Percentiles rank a stretch among this genome's conserved stretches.
Evolutionary conservation across 2,113 vertebrate species (phyloP).

Genomic region (Triplophysa siluroides): DNA sequence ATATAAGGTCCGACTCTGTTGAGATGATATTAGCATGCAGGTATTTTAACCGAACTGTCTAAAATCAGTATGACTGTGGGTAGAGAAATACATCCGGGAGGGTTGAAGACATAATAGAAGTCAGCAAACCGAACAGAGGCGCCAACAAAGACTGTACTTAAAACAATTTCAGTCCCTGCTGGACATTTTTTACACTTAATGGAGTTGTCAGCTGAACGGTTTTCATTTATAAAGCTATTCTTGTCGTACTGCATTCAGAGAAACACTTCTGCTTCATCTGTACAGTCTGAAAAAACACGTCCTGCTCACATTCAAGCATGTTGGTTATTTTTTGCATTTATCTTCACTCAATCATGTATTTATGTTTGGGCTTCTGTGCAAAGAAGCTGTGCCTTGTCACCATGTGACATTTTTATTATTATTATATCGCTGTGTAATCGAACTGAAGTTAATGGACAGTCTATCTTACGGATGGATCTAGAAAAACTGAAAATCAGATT

Average conservation of each 20-base stretch:
- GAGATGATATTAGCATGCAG: slow-evolving; percentile 22
- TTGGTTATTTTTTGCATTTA: background rate
- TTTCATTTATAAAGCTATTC: slow-evolving; percentile 7
- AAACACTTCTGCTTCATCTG: background rate
- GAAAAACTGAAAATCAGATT: background rate
- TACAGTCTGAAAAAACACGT: slow-evolving; percentile 1
- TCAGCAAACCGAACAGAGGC: slow-evolving; percentile 1
- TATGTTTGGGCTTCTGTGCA: slow-evolving; percentile 50
- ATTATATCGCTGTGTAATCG: slow-evolving; percentile 37
- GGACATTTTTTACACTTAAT: background rate
- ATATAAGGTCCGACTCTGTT: background rate
- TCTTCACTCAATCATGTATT: slow-evolving; percentile 49
- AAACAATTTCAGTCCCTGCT: background rate
- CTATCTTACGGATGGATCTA: background rate
- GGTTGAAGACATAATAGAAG: background rate
- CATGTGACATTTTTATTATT: slow-evolving; percentile 53
- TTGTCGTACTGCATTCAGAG: background rate
- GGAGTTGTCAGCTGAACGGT: background rate
- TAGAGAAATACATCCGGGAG: background rate
- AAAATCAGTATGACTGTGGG: slow-evolving; percentile 1
- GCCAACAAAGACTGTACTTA: background rate
- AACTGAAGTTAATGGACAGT: slow-evolving; percentile 21
- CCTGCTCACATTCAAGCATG: slow-evolving; percentile 22
- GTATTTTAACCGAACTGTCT: slow-evolving; percentile 6
- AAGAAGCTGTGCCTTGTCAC: slow-evolving; percentile 55